These are phyloP conservation scores for Zaprionus capensis DNA, from an alignment of 1,140 invertebrate genomes.

Conservation along the genomic window DNA sequence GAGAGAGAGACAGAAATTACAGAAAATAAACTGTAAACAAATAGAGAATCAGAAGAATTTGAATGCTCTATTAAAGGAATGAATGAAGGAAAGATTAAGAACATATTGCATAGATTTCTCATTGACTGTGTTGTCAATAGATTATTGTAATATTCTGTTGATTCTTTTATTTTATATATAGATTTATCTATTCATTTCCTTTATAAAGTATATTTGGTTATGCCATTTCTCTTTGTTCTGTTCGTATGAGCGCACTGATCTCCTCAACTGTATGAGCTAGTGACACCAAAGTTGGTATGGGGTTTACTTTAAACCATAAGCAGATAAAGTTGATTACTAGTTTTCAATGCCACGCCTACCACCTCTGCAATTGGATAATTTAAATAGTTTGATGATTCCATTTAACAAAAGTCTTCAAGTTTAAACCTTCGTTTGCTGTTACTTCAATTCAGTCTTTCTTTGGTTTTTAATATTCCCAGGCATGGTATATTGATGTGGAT, in stretches of 20 bases:
- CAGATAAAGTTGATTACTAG: not conserved
- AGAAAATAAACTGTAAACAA: not conserved
- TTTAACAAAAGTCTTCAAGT: no score
- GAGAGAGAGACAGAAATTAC: not conserved
- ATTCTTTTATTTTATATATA: no score
- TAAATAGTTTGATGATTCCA: no score
- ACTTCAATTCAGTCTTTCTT: no score
- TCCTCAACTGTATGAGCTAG: not conserved
- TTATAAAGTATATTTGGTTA: no score
- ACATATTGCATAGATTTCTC: not conserved
- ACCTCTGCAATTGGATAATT: no score
- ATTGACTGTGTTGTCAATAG: no score
- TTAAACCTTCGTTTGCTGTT: no score
- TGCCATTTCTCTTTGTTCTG: no score
- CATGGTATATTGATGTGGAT: no score
- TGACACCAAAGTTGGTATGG: not conserved
- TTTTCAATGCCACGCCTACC: not conserved
- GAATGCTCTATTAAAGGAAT: slow-evolving; percentile 25
- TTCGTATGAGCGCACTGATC: not conserved
- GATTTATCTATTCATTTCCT: fast-evolving
- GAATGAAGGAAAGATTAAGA: not conserved
- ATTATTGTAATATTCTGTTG: no score
- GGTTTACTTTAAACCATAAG: fast-evolving
- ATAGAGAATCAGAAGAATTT: slow-evolving; percentile 1
- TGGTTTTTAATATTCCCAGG: no score